Evolutionary conservation across 1,140 invertebrate species (phyloP).

Genomic region (Drosophila triauraria): DNA sequence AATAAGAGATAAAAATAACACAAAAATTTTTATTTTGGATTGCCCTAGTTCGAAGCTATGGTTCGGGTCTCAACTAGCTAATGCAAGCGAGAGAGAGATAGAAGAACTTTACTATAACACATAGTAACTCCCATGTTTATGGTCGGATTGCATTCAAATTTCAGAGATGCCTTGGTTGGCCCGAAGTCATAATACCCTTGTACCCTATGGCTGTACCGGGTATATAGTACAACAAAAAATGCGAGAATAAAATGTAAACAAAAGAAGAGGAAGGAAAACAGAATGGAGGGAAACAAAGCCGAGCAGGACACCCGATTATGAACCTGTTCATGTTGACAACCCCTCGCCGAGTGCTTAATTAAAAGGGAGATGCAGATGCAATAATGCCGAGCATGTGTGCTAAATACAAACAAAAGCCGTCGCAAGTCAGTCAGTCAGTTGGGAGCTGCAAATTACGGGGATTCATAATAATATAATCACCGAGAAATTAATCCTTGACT

Average conservation of each 20-base stretch:
- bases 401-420: conserved; percentile 24
- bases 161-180: no score
- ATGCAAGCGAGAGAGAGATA: no score
- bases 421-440: background rate
- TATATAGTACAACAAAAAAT: conserved; percentile 1
- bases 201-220: no score
- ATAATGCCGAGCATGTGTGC: conserved; percentile 13
- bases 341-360: conserved; percentile 60
- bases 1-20: no score
- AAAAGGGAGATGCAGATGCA: conserved; percentile 32
- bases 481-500: conserved; percentile 51
- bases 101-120: no score
- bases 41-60: no score
- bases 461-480: conserved; percentile 1
- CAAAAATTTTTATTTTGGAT: no score
- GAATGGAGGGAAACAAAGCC: conserved; percentile 16
- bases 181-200: no score
- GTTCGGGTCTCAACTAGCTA: no score
- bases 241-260: conserved; percentile 31
- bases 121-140: no score
- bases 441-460: conserved; percentile 18
- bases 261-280: background rate
- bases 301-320: conserved; percentile 33
- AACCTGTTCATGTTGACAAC: conserved; percentile 44
- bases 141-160: no score